Evolutionary conservation across 2,888 invertebrate species (phyloP).

Genomic region (Microdon myrmicae): DNA sequence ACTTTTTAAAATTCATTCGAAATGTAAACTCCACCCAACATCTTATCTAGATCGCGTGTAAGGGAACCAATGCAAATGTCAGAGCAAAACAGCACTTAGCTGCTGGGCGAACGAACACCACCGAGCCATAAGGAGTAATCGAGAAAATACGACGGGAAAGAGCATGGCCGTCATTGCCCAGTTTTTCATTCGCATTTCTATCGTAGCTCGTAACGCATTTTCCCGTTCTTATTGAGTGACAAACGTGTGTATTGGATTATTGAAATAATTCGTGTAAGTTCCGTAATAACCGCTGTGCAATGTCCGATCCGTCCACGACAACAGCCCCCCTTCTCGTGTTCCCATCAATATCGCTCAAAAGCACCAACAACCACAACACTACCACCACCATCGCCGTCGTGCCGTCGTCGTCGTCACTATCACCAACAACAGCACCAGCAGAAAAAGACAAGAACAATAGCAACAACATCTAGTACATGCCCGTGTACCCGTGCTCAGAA

Average conservation of each 20-base stretch:
- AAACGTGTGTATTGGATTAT: constrained; percentile 32
- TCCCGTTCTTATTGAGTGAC: constrained; percentile 38
- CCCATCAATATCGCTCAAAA: constrained; percentile 8
- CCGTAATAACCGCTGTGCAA: constrained; percentile 17
- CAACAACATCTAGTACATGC: too few species aligned
- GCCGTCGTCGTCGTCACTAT: neutral
- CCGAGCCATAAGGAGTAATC: constrained; percentile 18
- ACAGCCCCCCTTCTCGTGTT: too few species aligned
- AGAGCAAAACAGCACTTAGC: too few species aligned
- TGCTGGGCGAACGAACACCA: too few species aligned
- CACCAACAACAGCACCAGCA: constrained; percentile 15
- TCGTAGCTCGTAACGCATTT: constrained; percentile 42
- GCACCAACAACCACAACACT: constrained; percentile 12
- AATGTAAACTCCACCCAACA: too few species aligned
- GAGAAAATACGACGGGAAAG: constrained; percentile 18
- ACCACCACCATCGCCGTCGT: constrained; percentile 14
- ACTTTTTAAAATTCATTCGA: too few species aligned
- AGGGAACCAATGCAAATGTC: too few species aligned
- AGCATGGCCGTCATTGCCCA: constrained; percentile 41
- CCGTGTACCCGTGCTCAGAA: too few species aligned
- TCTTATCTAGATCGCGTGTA: too few species aligned
- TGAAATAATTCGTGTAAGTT: constrained; percentile 11
- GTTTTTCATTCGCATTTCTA: constrained; percentile 43
- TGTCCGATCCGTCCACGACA: constrained; percentile 9
- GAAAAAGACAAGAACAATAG: too few species aligned